Conservation (phyloP, 64 coral and sea anemone species). For the Montipora capricornis region DNA sequence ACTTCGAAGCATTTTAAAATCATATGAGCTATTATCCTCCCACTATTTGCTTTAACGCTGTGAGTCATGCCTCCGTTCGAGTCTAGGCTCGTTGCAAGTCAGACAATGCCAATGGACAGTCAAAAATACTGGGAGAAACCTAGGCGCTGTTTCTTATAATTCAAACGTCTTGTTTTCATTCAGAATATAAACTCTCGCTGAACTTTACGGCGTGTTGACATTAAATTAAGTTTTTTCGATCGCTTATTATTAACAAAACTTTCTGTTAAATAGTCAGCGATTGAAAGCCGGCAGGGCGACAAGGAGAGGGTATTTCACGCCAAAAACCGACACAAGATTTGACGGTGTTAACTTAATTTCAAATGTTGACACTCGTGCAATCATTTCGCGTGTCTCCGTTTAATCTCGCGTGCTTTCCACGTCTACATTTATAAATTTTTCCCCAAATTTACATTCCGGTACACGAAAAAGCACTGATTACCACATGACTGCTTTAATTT, state of each 20-base stretch:
- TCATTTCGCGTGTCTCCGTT: slow-evolving; percentile 15
- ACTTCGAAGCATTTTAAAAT: slow-evolving; percentile 6
- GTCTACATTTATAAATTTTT: neutral
- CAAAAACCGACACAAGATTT: slow-evolving; percentile 29
- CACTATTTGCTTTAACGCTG: slow-evolving; percentile 52
- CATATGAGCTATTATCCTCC: slow-evolving; percentile 34
- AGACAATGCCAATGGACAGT: slow-evolving; percentile 37
- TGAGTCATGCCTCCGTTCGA: neutral
- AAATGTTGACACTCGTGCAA: slow-evolving; percentile 29
- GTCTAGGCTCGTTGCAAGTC: slow-evolving; percentile 7
- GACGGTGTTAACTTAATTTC: slow-evolving; percentile 62
- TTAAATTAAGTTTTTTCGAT: slow-evolving; percentile 94
- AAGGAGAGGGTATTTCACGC: slow-evolving; percentile 64
- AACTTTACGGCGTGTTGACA: slow-evolving; percentile 85
- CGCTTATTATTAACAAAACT: slow-evolving; percentile 86
- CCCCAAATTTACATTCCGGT: slow-evolving; percentile 86
- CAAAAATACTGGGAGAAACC: slow-evolving; percentile 40
- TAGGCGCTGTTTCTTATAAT: slow-evolving; percentile 48
- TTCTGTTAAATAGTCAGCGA: slow-evolving; percentile 79
- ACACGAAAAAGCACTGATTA: slow-evolving; percentile 49
- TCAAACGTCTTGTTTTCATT: slow-evolving; percentile 69
- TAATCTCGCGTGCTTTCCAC: slow-evolving; percentile 32
- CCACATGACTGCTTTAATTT: slow-evolving; percentile 1
- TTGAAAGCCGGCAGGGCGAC: slow-evolving; percentile 42
- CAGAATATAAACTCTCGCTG: slow-evolving; percentile 75